Evolutionary conservation across 2,113 vertebrate genomes (phyloP).

Genomic region (Edolisoma coerulescens): DNA sequence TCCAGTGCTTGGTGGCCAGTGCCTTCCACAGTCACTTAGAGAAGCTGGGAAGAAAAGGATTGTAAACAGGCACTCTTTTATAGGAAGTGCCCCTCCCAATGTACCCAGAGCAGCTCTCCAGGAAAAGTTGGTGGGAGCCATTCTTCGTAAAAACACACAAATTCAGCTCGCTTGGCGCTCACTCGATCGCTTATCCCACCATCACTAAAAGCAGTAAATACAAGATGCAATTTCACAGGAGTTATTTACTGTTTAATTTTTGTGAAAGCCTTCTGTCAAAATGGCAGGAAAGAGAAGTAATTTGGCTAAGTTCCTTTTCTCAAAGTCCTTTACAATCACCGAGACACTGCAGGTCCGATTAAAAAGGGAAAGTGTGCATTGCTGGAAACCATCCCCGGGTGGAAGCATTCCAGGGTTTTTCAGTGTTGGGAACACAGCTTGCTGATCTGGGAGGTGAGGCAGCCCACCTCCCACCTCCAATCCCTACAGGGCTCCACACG

Average conservation of each 20-base stretch:
- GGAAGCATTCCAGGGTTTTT: conserved; percentile 26
- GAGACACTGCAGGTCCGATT: conserved; percentile 45
- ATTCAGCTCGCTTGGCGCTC: neutral
- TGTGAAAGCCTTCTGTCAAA: conserved; percentile 51
- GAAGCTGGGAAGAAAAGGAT: neutral
- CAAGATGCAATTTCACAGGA: conserved; percentile 19
- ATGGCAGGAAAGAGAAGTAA: conserved; percentile 21
- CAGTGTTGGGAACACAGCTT: neutral
- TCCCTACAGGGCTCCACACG: neutral
- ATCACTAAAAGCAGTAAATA: neutral
- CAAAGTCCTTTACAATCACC: conserved; percentile 24
- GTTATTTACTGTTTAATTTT: conserved; percentile 45
- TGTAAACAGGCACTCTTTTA: neutral
- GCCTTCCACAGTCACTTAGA: neutral
- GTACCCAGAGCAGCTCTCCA: accelerated
- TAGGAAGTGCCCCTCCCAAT: accelerated
- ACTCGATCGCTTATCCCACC: neutral
- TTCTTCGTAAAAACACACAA: neutral
- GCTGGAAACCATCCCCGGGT: conserved; percentile 41
- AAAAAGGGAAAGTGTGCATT: conserved; percentile 24
- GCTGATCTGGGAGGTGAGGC: neutral
- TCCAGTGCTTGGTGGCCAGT: neutral
- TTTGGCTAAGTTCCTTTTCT: neutral
- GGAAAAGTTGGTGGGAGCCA: neutral
- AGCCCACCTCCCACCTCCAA: neutral